Conservation (phyloP, 2,888 invertebrate species). For the Prosapia bicincta region DNA sequence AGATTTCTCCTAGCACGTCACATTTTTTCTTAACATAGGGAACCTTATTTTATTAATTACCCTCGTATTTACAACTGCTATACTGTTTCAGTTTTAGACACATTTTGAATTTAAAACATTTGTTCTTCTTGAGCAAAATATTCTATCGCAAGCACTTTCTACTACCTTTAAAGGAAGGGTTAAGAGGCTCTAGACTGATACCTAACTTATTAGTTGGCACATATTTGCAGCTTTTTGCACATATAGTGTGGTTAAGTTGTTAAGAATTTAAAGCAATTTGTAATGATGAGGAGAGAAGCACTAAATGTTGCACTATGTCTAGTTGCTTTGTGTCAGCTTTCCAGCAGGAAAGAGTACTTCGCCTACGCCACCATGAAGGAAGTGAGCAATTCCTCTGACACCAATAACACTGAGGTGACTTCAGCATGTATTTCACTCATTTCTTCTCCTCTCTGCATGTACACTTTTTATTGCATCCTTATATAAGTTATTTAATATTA, state of each 20-base stretch:
- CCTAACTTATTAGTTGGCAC: not conserved
- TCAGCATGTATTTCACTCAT: not conserved
- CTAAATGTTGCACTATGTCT: conserved; percentile 10
- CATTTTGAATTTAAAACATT: too few species aligned
- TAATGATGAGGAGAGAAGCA: not conserved
- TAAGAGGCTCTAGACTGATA: too few species aligned
- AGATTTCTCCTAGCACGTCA: too few species aligned
- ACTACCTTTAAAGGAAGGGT: too few species aligned
- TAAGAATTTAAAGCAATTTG: not conserved
- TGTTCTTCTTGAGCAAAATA: too few species aligned
- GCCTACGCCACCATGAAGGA: not conserved
- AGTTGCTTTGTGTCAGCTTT: conserved; percentile 28
- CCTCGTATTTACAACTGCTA: too few species aligned
- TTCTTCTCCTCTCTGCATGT: not conserved
- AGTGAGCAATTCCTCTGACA: not conserved
- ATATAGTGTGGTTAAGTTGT: not conserved
- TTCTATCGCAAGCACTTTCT: too few species aligned
- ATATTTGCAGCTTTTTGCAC: not conserved
- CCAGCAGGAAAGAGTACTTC: not conserved
- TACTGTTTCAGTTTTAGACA: too few species aligned
- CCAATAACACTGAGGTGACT: not conserved
- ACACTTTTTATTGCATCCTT: not conserved
- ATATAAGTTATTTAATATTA: too few species aligned
- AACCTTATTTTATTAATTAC: too few species aligned
- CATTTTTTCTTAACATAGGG: too few species aligned